Percentiles rank a stretch among this genome's conserved stretches.
Conservation (phyloP, 1,140 invertebrate genomes). For the Probaryconus sp. region DNA sequence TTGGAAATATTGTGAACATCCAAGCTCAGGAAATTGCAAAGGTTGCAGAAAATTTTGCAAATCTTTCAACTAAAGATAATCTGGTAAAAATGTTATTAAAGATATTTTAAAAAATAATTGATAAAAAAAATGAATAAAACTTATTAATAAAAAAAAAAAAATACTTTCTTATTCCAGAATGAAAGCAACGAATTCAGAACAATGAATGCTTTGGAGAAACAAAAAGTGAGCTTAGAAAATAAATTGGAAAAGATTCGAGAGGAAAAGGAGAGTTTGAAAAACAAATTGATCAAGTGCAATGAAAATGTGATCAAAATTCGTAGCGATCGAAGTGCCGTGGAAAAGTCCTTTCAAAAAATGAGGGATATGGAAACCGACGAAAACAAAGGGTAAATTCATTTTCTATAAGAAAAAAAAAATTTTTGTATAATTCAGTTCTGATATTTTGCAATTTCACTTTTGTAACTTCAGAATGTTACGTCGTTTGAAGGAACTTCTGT, state of each 20-base stretch:
- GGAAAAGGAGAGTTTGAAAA: constrained; percentile 71
- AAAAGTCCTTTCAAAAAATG: constrained; percentile 74
- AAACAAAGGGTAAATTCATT: constrained; percentile 76
- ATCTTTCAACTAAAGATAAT: constrained; percentile 47
- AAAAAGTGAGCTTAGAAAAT: constrained; percentile 77
- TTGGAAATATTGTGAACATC: constrained; percentile 77
- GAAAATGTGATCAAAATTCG: constrained; percentile 64
- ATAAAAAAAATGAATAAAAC: background rate
- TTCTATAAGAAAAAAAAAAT: constrained; percentile 3
- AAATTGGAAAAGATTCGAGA: constrained; percentile 74
- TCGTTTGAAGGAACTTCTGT: constrained; percentile 82
- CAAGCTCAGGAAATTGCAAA: constrained; percentile 79
- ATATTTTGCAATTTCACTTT: too few species aligned
- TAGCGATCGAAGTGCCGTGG: constrained; percentile 56
- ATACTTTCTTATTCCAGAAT: constrained; percentile 22
- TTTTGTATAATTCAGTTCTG: constrained; percentile 1
- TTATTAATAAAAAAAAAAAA: too few species aligned
- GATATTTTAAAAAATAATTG: background rate
- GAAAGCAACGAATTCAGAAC: constrained; percentile 23
- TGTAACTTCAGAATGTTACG: constrained; percentile 81
- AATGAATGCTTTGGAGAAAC: constrained; percentile 77
- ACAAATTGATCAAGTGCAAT: constrained; percentile 63
- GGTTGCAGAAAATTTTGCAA: constrained; percentile 79
- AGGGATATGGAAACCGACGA: constrained; percentile 76
- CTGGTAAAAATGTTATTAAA: constrained; percentile 57